Conservation (phyloP, 2,888 invertebrate species). For the Cheilosia grossa region DNA sequence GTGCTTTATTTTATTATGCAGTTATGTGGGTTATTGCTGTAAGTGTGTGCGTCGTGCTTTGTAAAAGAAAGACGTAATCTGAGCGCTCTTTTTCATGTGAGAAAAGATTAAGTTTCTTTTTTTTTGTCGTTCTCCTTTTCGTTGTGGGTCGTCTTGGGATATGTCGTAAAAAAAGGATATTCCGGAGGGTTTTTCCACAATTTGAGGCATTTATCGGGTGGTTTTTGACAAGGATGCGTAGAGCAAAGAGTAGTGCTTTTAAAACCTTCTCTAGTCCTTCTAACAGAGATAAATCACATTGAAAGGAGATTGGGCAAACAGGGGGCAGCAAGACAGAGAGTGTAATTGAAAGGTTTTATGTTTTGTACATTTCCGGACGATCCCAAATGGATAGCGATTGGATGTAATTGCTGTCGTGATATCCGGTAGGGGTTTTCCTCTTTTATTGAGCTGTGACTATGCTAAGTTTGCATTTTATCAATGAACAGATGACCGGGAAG, state of each 20-base stretch:
- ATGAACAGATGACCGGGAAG: slow-evolving; percentile 20
- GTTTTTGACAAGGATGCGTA: slow-evolving; percentile 32
- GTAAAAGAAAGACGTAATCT: slow-evolving; percentile 8
- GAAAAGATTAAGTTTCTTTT: slow-evolving; percentile 36
- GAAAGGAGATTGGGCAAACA: not conserved
- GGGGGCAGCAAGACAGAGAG: not conserved
- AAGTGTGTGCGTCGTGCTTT: not conserved
- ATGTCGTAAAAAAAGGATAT: slow-evolving; percentile 50
- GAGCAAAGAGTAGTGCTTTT: slow-evolving; percentile 15
- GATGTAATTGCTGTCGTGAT: slow-evolving; percentile 39
- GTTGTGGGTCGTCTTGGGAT: slow-evolving; percentile 3
- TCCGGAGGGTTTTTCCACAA: slow-evolving; percentile 14
- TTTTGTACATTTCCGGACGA: slow-evolving; percentile 3
- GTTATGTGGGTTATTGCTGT: slow-evolving; percentile 31
- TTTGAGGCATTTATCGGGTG: slow-evolving; percentile 37
- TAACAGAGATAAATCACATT: slow-evolving; percentile 45
- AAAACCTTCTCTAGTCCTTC: slow-evolving; percentile 22
- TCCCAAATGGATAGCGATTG: slow-evolving; percentile 36
- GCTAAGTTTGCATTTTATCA: slow-evolving; percentile 54
- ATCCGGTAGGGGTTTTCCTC: slow-evolving; percentile 43
- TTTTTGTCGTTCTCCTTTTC: not conserved
- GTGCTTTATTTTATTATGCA: slow-evolving; percentile 46
- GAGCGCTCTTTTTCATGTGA: slow-evolving; percentile 14
- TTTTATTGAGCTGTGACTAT: slow-evolving; percentile 2
- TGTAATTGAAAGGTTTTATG: slow-evolving; percentile 69